Percentiles rank a stretch among this genome's conserved stretches.
Evolutionary conservation across 2,797 vertebrate species (phyloP).

Genomic region (Cephalopachus bancanus): DNA sequence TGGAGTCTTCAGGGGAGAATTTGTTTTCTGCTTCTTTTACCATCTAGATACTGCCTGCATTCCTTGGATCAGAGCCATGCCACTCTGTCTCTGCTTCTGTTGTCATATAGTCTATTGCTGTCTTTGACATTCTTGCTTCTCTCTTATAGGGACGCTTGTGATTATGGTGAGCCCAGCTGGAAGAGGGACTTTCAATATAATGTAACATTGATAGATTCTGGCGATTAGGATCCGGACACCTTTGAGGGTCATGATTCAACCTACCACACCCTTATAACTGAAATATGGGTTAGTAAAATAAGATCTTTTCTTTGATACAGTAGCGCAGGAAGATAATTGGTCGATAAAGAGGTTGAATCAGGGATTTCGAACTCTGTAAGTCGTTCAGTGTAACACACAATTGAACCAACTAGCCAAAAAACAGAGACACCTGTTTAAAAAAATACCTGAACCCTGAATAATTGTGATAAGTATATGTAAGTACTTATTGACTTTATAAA

Average conservation of each 20-base stretch:
- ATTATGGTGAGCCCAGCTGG: rapidly evolving
- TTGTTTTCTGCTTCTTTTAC: too few species aligned
- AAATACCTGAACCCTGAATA: neutral
- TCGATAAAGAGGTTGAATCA: neutral
- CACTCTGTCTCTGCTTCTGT: rapidly evolving
- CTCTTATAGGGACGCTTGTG: neutral
- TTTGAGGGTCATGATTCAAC: neutral
- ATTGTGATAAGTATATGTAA: neutral
- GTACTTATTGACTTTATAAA: neutral
- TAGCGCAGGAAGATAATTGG: neutral
- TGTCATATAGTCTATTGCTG: neutral
- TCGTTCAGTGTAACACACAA: too few species aligned
- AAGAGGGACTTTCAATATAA: neutral
- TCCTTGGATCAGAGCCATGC: too few species aligned
- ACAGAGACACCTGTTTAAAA: neutral
- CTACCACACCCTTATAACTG: neutral
- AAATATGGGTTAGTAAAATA: neutral
- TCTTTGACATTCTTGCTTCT: neutral
- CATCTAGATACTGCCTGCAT: neutral
- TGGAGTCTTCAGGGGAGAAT: too few species aligned
- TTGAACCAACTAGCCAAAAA: neutral
- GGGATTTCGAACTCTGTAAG: neutral
- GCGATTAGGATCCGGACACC: neutral
- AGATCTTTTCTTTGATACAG: neutral
- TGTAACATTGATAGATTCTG: neutral